phyloP scores from a whole-genome alignment of 2,888 invertebrate species.

The Orthonychiurus folsomi region DNA sequence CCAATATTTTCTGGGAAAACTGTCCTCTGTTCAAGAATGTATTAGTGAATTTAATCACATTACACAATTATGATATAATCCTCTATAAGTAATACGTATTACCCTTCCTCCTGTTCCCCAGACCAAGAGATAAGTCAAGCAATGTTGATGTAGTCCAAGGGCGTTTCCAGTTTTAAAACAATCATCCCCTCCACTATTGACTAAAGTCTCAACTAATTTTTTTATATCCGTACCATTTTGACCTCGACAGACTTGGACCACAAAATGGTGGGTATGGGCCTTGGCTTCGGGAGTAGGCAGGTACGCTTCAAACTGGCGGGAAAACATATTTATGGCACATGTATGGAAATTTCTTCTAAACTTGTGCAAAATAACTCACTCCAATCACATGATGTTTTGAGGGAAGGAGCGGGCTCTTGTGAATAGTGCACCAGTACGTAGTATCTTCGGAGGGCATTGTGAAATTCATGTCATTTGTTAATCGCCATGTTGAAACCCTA shows the following conservation, averaged over 20 bases:
- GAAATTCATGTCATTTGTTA: not conserved
- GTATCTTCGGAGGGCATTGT: not conserved
- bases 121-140: not conserved
- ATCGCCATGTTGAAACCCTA: not conserved
- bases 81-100: not conserved
- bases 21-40: not conserved
- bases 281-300: not conserved
- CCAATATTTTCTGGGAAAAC: not conserved
- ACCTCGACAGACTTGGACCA: not conserved
- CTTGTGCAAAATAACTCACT: not conserved
- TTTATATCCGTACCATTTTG: not conserved
- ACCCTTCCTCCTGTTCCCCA: constrained; percentile 3
- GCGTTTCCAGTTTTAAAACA: not conserved
- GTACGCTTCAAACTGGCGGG: constrained; percentile 1
- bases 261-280: constrained; percentile 6
- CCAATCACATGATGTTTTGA: constrained; percentile 2
- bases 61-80: not conserved
- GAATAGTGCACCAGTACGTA: constrained; percentile 3
- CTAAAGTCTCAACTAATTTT: not conserved
- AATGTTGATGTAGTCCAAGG: not conserved
- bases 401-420: not conserved
- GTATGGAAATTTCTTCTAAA: not conserved
- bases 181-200: not conserved
- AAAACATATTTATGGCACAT: no score
- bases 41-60: not conserved